phyloP scores from a whole-genome alignment of 2,113 vertebrate species.

The Nematolebias whitei region DNA sequence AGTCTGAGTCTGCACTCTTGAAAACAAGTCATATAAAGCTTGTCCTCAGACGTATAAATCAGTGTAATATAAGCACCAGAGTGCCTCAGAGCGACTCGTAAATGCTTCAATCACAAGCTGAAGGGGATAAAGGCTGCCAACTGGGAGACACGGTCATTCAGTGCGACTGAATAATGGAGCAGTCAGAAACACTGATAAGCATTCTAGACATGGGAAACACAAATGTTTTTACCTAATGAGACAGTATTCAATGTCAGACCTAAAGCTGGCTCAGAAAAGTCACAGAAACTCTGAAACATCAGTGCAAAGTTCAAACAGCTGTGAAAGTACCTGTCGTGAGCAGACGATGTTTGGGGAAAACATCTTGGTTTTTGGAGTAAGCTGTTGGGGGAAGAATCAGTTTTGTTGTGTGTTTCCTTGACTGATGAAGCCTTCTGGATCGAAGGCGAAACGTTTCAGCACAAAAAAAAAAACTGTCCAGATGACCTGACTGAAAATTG shows the following conservation, averaged over 20 bases:
- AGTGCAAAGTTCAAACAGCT: constrained; percentile 8
- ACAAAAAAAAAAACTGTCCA: too few species aligned
- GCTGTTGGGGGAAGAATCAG: too few species aligned
- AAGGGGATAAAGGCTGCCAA: constrained; percentile 30
- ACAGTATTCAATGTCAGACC: not conserved
- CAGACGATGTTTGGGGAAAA: not conserved
- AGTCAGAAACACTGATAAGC: constrained; percentile 7
- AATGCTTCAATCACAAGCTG: constrained; percentile 42
- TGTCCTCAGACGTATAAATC: constrained; percentile 55
- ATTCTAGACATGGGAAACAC: constrained; percentile 36
- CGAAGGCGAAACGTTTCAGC: too few species aligned
- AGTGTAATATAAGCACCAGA: constrained; percentile 47
- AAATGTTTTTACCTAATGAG: constrained; percentile 24
- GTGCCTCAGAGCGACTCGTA: constrained; percentile 28
- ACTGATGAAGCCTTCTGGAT: too few species aligned
- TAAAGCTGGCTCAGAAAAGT: constrained; percentile 13
- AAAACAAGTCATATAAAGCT: constrained; percentile 53
- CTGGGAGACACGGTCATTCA: constrained; percentile 36
- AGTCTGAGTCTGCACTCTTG: constrained; percentile 36
- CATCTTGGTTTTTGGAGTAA: too few species aligned
- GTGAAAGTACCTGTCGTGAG: not conserved
- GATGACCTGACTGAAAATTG: too few species aligned
- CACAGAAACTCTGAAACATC: constrained; percentile 3
- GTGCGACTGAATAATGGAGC: constrained; percentile 38
- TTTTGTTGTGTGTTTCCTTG: too few species aligned